Conservation (phyloP, 2,113 vertebrate species). For the Panthera leo region DNA sequence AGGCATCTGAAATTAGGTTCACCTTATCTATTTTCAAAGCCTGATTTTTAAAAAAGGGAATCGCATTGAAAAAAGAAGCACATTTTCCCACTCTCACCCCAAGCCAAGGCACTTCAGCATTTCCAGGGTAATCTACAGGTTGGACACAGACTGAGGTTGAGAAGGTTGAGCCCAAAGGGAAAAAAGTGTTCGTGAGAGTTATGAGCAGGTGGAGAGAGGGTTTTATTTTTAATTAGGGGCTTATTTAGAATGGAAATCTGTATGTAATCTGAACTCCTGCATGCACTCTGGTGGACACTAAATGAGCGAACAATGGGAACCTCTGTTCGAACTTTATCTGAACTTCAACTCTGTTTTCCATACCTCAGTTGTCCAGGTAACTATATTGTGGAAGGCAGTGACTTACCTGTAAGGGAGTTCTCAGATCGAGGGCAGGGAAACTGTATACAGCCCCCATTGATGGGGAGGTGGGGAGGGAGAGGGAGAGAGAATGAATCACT, state of each 20-base stretch:
- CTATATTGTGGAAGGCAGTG: not conserved
- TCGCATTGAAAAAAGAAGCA: not conserved
- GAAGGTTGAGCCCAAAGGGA: slow-evolving; percentile 4
- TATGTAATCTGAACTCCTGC: slow-evolving; percentile 46
- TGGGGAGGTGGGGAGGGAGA: not conserved
- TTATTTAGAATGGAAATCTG: slow-evolving; percentile 66
- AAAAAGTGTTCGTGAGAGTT: slow-evolving; percentile 17
- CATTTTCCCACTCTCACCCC: not conserved
- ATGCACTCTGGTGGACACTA: not conserved
- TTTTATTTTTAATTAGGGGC: slow-evolving; percentile 70
- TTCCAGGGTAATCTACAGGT: not conserved
- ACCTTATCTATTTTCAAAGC: slow-evolving; percentile 21
- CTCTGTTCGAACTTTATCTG: slow-evolving; percentile 52
- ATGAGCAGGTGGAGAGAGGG: not conserved
- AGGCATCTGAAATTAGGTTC: slow-evolving; percentile 9
- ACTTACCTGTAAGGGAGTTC: not conserved
- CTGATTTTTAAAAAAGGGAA: not conserved
- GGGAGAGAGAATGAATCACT: not conserved
- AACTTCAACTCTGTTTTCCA: slow-evolving; percentile 18
- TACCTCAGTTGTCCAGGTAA: slow-evolving; percentile 52
- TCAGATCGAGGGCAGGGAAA: not conserved
- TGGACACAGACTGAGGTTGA: slow-evolving; percentile 1
- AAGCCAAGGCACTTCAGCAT: not conserved
- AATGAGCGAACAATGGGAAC: slow-evolving; percentile 33
- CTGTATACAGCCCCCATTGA: not conserved